Base-by-base conservation (phyloP, 2,797 vertebrate genomes). In the Lacerta bilineata region DNA sequence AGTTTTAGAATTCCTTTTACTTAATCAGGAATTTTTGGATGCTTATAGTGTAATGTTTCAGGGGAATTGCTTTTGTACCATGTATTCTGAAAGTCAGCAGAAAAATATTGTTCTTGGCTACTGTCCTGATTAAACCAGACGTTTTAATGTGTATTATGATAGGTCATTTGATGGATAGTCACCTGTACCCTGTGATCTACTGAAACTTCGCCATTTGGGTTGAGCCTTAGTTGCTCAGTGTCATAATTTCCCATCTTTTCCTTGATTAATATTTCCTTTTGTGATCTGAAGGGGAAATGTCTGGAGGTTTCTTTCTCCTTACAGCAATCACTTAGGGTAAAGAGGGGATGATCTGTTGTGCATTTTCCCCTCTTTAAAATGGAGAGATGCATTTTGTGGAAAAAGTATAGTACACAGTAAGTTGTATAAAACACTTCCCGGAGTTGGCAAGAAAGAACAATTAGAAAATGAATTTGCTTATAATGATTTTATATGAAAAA, bases 71-170 rank as follows among this genome's bases (percentile, higher is more conserved):
- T 96, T 95, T 96, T 93, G 93, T 96, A 96, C 93, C 95, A 93
- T 95, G 93, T 95, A 90, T 72, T 95, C 89, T 33, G 87, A 91
- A 94, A 91, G 88, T 95, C 94, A 95, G 93, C 89, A 93, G 93
- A 97, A 96, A 97, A 97, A 96, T 97, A 95, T 97, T 97, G 89
- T 96, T 97, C 94, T 97, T 98, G 97, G 97, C 97, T 95, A 93
- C 92, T 91, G 91, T 95, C 95, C 95, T 97, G 96, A 97, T 97
- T 97, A 97, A 96, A 86, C 84, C 93, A 97, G 97, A 96, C 96
- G 78, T 96, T 96, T 97, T 97, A 97, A 96, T 97, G 95, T 90
- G 94, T 96, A 96, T 96, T 97, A 95, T 97, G 97, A 96, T 96
- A 95, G 95, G 95, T 95, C 93, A 92, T 94, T 96, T 97, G 97